Conservation (phyloP, 2,888 invertebrate genomes). For the Eupithecia dodoneata region DNA sequence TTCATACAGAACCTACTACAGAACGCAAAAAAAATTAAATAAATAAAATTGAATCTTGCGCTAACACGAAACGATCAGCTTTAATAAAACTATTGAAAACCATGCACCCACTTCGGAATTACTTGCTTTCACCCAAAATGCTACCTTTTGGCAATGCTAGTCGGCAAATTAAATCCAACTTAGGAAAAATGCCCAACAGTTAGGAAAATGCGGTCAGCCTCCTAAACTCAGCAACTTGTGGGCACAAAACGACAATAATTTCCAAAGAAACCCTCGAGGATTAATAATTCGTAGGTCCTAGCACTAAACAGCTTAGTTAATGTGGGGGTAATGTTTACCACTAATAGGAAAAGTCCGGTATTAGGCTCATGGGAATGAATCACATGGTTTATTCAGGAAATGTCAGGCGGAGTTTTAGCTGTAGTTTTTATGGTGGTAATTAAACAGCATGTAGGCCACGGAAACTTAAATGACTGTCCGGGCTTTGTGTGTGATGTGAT, state of each 20-base stretch:
- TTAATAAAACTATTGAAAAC: not conserved
- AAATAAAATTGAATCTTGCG: too few relatives aligned
- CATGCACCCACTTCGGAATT: not conserved
- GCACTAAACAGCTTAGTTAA: constrained; percentile 42
- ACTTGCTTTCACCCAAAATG: not conserved
- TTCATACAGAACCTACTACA: too few relatives aligned
- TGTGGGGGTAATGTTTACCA: constrained; percentile 51
- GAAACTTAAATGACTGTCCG: constrained; percentile 15
- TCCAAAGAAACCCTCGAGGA: not conserved
- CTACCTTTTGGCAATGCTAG: not conserved
- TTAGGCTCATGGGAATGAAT: constrained; percentile 59
- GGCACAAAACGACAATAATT: constrained; percentile 6
- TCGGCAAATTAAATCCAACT: not conserved
- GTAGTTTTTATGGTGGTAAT: constrained; percentile 8
- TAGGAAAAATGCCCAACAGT: not conserved
- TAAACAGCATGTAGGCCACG: not conserved
- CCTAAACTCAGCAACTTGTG: constrained; percentile 6
- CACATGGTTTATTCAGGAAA: constrained; percentile 66
- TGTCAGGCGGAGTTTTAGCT: constrained; percentile 8
- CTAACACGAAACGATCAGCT: too few relatives aligned
- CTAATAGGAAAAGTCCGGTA: constrained; percentile 68
- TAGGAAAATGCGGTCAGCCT: not conserved
- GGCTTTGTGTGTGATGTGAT: not conserved
- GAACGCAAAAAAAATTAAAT: too few relatives aligned
- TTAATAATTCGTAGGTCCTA: constrained; percentile 42